Conservation (phyloP, 2,888 invertebrate species). For the Eumacrocentrus americanus region DNA sequence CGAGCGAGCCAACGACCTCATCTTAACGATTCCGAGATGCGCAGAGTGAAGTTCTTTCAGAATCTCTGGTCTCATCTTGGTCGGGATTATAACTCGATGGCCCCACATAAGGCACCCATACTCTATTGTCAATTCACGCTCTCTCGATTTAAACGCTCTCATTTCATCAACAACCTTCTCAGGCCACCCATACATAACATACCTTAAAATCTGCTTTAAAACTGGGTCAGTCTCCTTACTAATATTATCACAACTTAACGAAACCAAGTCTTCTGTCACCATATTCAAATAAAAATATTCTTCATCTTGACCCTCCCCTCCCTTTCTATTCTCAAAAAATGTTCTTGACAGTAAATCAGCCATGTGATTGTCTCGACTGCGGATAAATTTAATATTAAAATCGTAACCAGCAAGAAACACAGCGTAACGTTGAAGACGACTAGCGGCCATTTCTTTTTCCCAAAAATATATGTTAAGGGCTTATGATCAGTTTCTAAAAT, state of each 20-base stretch:
- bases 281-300: constrained; percentile 25
- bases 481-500: constrained; percentile 41
- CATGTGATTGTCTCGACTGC: constrained; percentile 31
- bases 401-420: constrained; percentile 37
- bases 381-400: constrained; percentile 32
- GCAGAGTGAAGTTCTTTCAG: constrained; percentile 32
- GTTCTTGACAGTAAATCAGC: constrained; percentile 38
- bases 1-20: constrained; percentile 35
- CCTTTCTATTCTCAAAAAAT: constrained; percentile 13
- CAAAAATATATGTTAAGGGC: constrained; percentile 37
- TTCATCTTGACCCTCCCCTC: not conserved
- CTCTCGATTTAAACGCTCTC: constrained; percentile 7
- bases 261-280: not conserved
- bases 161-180: not conserved
- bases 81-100: constrained; percentile 28
- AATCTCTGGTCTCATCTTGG: constrained; percentile 11
- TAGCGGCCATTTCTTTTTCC: constrained; percentile 33
- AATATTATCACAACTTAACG: constrained; percentile 3
- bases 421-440: constrained; percentile 40
- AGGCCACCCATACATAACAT: constrained; percentile 7
- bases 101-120: constrained; percentile 34
- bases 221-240: not conserved
- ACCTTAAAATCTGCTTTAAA: constrained; percentile 1
- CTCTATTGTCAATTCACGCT: constrained; percentile 26
- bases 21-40: constrained; percentile 33